Evolutionary conservation across 2,888 invertebrate genomes (phyloP).

Genomic region (Platerodrilus igneus): DNA sequence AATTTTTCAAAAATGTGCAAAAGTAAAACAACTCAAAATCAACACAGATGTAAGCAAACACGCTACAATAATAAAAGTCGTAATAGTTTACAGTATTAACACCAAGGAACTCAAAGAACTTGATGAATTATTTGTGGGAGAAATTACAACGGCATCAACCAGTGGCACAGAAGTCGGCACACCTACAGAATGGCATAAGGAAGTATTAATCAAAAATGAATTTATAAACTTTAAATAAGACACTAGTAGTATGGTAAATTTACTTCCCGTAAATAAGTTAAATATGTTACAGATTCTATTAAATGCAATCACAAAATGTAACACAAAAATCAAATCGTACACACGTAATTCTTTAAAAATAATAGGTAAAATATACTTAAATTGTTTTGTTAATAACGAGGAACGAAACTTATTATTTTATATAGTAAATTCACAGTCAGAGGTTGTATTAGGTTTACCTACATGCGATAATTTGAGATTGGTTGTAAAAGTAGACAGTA

Average conservation of each 20-base stretch:
- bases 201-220: conserved; percentile 7
- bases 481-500: conserved; percentile 10
- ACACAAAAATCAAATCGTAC: conserved; percentile 16
- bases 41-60: too few species aligned
- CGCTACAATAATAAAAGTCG: too few species aligned
- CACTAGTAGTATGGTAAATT: conserved; percentile 17
- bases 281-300: background rate
- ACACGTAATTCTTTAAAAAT: conserved; percentile 15
- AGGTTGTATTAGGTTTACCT: conserved; percentile 8
- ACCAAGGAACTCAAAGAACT: too few species aligned
- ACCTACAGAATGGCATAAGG: too few species aligned
- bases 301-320: conserved; percentile 4
- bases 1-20: conserved; percentile 20
- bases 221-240: conserved; percentile 16
- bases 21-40: conserved; percentile 3
- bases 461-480: conserved; percentile 11
- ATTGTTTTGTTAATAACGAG: conserved; percentile 9
- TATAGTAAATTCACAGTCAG: conserved; percentile 13
- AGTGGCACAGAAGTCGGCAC: too few species aligned
- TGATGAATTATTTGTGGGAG: too few species aligned
- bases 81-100: too few species aligned
- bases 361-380: conserved; percentile 15
- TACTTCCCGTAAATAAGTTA: conserved; percentile 8
- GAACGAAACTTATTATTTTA: conserved; percentile 11
- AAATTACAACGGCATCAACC: too few species aligned